Percentiles rank a stretch among this genome's conserved stretches.
These are phyloP conservation scores for Odontophorus gujanensis DNA, from an alignment of 2,113 vertebrate genomes.

Conservation along the genomic window DNA sequence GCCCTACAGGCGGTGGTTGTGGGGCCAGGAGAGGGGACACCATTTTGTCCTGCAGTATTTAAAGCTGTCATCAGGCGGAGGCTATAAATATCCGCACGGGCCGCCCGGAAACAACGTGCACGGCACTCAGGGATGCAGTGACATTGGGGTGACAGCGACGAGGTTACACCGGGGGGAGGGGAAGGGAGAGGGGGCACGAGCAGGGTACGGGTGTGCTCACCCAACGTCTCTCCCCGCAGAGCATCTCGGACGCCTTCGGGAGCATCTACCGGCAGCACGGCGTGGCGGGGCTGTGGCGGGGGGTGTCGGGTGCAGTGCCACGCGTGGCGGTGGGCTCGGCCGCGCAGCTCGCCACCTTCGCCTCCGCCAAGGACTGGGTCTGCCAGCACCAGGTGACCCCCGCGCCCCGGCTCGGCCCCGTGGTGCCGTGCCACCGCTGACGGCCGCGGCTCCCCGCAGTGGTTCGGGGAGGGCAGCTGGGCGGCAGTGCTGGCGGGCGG, in stretches of 20 bases:
- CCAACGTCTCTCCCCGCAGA: constrained; percentile 72
- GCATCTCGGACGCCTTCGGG: constrained; percentile 81
- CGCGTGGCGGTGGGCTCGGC: constrained; percentile 93
- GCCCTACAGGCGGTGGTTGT: neutral
- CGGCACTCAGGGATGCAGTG: neutral
- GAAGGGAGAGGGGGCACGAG: too few relatives aligned
- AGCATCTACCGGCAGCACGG: constrained; percentile 91
- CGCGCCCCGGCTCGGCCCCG: too few relatives aligned
- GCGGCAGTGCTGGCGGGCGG: constrained; percentile 85
- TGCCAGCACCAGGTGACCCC: constrained; percentile 74
- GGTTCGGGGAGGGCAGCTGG: constrained; percentile 87
- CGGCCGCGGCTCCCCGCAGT: constrained; percentile 62
- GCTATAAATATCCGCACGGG: neutral
- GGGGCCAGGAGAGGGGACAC: neutral
- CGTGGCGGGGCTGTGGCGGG: constrained; percentile 89
- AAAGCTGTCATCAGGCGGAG: neutral
- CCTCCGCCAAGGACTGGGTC: constrained; percentile 90
- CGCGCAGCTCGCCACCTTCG: constrained; percentile 90
- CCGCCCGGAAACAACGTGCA: neutral
- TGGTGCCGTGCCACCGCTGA: neutral
- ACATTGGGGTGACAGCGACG: neutral
- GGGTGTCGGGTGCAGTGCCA: constrained; percentile 89
- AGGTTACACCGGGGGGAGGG: too few relatives aligned
- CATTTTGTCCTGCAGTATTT: neutral
- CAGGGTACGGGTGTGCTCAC: neutral